phyloP scores from a whole-genome alignment of 2,113 vertebrate genomes.

The Eulacestoma nigropectus region DNA sequence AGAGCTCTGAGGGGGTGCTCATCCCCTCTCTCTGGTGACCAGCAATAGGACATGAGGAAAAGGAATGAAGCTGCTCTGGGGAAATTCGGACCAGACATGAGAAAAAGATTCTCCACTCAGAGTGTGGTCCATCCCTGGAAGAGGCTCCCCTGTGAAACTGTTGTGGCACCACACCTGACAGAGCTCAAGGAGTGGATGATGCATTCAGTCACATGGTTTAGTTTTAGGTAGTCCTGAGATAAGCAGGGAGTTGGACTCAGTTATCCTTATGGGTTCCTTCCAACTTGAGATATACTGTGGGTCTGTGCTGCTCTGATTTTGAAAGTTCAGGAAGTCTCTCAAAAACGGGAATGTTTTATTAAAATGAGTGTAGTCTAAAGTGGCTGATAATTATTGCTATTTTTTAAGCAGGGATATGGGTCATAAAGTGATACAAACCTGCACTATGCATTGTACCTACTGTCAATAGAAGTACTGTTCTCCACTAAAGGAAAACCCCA shows the following conservation, averaged over 20 bases:
- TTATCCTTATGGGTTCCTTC: not conserved
- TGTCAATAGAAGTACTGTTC: not conserved
- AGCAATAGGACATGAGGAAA: fast-evolving
- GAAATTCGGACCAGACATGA: not conserved
- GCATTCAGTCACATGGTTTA: not conserved
- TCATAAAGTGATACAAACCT: not conserved
- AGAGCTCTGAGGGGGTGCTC: not conserved
- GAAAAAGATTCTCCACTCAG: not conserved
- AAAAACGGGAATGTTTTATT: not conserved
- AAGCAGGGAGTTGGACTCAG: not conserved
- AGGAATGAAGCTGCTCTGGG: not conserved
- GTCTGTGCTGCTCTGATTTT: not conserved
- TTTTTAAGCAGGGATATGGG: not conserved
- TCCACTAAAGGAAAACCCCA: not conserved
- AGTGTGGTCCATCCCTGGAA: fast-evolving
- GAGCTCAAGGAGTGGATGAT: not conserved
- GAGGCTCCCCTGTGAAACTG: fast-evolving
- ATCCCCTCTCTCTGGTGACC: not conserved
- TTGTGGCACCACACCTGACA: not conserved
- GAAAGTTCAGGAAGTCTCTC: not conserved
- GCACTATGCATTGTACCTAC: not conserved
- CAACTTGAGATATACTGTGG: not conserved
- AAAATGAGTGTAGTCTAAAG: not conserved
- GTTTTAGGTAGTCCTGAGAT: not conserved
- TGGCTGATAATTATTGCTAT: not conserved